A percentile compares a stretch with the other conserved stretches of the same genome.
phyloP scores from a whole-genome alignment of 2,113 vertebrate genomes.

The Oncorhynchus masou region DNA sequence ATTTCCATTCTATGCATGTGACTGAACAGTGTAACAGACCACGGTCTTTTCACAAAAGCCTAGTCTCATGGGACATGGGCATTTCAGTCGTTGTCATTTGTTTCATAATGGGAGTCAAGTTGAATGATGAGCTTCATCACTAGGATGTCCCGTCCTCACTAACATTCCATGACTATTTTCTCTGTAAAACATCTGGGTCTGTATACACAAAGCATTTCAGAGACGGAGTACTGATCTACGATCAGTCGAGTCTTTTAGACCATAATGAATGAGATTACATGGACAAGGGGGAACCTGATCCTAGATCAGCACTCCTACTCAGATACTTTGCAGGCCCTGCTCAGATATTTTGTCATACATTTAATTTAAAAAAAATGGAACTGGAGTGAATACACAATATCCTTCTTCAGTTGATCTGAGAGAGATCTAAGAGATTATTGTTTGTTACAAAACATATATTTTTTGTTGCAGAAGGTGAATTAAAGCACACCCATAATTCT shows the following conservation, averaged over 20 bases:
- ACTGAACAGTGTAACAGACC: slow-evolving; percentile 4
- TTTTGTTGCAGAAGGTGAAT: slow-evolving; percentile 8
- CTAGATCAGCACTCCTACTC: too few species aligned
- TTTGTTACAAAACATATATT: background rate
- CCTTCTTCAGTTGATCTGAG: background rate
- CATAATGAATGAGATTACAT: too few species aligned
- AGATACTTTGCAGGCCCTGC: too few species aligned
- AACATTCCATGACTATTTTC: background rate
- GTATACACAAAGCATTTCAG: too few species aligned
- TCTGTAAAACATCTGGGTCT: background rate
- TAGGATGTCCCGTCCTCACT: background rate
- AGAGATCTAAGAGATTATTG: background rate
- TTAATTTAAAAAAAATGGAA: too few species aligned
- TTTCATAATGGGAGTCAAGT: background rate
- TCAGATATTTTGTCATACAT: too few species aligned
- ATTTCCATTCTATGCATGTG: slow-evolving; percentile 27
- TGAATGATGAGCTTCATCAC: background rate
- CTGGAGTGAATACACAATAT: too few species aligned
- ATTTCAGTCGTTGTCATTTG: too few species aligned
- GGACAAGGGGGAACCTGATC: too few species aligned
- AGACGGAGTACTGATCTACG: too few species aligned
- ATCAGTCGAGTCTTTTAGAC: too few species aligned
- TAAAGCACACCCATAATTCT: slow-evolving; percentile 28
- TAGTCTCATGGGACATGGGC: too few species aligned
- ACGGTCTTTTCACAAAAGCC: background rate